Conservation (phyloP, 2,113 vertebrate genomes). For the Sebastes schlegelii region DNA sequence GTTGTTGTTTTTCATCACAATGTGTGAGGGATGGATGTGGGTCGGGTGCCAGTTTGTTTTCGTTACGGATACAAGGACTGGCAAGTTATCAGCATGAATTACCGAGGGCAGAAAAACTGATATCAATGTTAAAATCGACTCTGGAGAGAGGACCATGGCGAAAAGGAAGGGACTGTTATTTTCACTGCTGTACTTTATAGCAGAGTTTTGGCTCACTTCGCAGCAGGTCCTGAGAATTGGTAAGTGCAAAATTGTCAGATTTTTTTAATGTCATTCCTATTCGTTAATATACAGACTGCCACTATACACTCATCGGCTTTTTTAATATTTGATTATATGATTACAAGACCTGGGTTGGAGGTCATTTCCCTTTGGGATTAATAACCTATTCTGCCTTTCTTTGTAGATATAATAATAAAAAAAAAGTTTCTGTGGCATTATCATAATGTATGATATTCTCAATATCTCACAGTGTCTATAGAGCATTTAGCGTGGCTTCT, state of each 20-base stretch:
- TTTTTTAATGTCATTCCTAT: not conserved
- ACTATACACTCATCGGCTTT: not conserved
- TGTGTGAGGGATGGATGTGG: slow-evolving; percentile 75
- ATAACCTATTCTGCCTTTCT: not conserved
- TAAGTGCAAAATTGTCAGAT: slow-evolving; percentile 81
- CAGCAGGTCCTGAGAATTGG: slow-evolving; percentile 95
- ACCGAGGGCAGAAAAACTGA: slow-evolving; percentile 72
- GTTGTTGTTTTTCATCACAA: slow-evolving; percentile 53
- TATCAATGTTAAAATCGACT: slow-evolving; percentile 77
- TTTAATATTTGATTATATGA: not conserved
- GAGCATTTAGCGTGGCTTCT: not conserved
- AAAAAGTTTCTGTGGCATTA: not conserved
- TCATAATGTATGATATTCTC: not conserved
- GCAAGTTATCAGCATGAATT: slow-evolving; percentile 80
- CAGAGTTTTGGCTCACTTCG: slow-evolving; percentile 86
- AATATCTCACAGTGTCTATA: not conserved
- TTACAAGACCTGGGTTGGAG: not conserved
- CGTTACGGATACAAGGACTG: slow-evolving; percentile 73
- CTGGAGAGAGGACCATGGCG: slow-evolving; percentile 82
- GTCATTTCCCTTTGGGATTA: slow-evolving; percentile 5
- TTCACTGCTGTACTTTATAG: slow-evolving; percentile 85
- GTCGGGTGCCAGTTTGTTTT: slow-evolving; percentile 70
- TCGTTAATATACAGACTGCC: slow-evolving; percentile 1
- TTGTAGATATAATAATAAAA: not conserved
- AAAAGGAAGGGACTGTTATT: slow-evolving; percentile 85